Conservation (phyloP, 2,888 invertebrate species). For the Hirtodrosophila cameraria region DNA sequence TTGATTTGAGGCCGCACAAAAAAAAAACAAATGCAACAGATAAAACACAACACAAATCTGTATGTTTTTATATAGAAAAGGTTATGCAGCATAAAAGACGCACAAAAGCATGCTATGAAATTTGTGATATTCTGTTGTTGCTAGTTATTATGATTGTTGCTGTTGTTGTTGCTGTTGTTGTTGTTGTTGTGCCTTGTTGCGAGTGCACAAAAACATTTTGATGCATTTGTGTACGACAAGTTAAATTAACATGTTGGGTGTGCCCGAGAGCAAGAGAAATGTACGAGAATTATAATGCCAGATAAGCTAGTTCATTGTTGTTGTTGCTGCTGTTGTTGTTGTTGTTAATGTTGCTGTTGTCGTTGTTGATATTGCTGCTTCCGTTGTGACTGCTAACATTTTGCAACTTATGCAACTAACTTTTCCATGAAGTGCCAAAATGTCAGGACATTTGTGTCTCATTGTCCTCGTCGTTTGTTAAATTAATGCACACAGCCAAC, state of each 20-base stretch:
- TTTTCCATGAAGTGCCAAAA: constrained; percentile 64
- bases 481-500: constrained; percentile 69
- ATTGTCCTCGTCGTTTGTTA: constrained; percentile 43
- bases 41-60: constrained; percentile 11
- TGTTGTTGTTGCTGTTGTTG: constrained; percentile 7
- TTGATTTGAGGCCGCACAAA: constrained; percentile 27
- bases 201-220: constrained; percentile 40
- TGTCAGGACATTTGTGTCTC: constrained; percentile 73
- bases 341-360: constrained; percentile 9
- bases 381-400: constrained; percentile 43
- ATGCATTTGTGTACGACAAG: constrained; percentile 67
- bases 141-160: constrained; percentile 19
- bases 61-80: background rate
- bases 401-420: constrained; percentile 52
- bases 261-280: constrained; percentile 23
- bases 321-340: constrained; percentile 15
- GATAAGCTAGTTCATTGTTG: constrained; percentile 37
- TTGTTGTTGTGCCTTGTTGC: constrained; percentile 18
- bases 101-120: constrained; percentile 58
- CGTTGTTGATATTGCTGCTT: constrained; percentile 17
- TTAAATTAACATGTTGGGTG: constrained; percentile 67
- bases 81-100: constrained; percentile 18
- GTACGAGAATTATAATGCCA: constrained; percentile 26
- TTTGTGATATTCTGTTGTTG: constrained; percentile 37
- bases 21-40: constrained; percentile 6